These are phyloP conservation scores for Magallana gigas DNA, from an alignment of 1,140 invertebrate species.

Conservation along the genomic window DNA sequence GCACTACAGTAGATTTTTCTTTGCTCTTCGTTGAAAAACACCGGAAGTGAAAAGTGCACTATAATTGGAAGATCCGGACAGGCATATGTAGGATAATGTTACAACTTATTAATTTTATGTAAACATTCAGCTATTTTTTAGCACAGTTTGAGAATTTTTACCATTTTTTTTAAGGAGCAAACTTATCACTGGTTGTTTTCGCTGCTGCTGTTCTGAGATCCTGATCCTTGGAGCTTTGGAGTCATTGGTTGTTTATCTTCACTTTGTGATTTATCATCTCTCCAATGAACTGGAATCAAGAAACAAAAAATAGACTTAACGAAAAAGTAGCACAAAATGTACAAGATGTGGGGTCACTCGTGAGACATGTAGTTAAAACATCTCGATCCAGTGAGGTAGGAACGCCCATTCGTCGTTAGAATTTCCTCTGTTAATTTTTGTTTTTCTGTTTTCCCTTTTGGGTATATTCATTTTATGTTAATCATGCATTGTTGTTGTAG, in stretches of 20 bases:
- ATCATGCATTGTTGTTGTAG: conserved; percentile 50
- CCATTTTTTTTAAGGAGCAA: no score
- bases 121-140: no score
- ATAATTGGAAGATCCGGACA: background rate
- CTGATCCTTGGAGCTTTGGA: no score
- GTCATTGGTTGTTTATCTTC: no score
- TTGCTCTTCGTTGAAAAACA: background rate
- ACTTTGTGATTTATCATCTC: no score
- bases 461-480: conserved; percentile 34
- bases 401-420: background rate
- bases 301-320: conserved; percentile 70
- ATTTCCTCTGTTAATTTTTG: background rate
- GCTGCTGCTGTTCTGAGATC: no score
- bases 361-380: conserved; percentile 66
- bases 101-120: no score
- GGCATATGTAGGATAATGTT: no score
- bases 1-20: no score
- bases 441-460: background rate
- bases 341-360: conserved; percentile 67
- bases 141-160: no score
- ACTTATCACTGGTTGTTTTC: no score
- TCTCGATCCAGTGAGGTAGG: conserved; percentile 70
- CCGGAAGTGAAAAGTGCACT: background rate
- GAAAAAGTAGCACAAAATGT: conserved; percentile 68
- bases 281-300: conserved; percentile 71